Conservation (phyloP, 2,797 vertebrate genomes). For the Epinephelus awoara region DNA sequence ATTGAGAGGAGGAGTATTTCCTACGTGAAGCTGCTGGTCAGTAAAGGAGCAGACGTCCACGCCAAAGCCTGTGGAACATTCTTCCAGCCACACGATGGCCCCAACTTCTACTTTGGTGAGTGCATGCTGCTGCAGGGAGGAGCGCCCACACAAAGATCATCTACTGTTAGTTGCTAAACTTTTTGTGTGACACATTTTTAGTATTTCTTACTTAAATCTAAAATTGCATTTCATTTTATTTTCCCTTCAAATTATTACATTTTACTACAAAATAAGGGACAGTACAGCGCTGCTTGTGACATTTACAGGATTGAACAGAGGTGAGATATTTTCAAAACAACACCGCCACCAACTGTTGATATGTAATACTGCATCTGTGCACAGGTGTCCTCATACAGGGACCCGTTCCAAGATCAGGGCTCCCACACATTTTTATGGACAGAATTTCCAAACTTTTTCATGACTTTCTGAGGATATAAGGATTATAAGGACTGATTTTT, state of each 20-base stretch:
- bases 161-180: background rate
- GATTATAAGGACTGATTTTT: too few species aligned
- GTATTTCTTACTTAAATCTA: background rate
- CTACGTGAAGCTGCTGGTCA: conserved; percentile 90
- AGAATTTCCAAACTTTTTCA: too few species aligned
- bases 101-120: conserved; percentile 97
- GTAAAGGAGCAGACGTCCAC: conserved; percentile 92
- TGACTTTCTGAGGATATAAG: too few species aligned
- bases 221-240: background rate
- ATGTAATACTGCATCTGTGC: too few species aligned
- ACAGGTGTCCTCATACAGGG: too few species aligned
- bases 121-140: background rate
- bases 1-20: conserved; percentile 93
- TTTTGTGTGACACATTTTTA: background rate
- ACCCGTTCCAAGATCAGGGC: too few species aligned
- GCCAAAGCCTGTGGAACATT: conserved; percentile 93
- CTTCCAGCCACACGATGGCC: conserved; percentile 91
- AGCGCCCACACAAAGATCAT: background rate
- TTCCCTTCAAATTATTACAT: too few species aligned
- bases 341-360: too few species aligned
- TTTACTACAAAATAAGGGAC: background rate
- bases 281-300: background rate
- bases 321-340: too few species aligned
- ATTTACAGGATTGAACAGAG: too few species aligned
- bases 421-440: too few species aligned